Base-by-base conservation (phyloP, 2,888 invertebrate species). In the Diadromus collaris region DNA sequence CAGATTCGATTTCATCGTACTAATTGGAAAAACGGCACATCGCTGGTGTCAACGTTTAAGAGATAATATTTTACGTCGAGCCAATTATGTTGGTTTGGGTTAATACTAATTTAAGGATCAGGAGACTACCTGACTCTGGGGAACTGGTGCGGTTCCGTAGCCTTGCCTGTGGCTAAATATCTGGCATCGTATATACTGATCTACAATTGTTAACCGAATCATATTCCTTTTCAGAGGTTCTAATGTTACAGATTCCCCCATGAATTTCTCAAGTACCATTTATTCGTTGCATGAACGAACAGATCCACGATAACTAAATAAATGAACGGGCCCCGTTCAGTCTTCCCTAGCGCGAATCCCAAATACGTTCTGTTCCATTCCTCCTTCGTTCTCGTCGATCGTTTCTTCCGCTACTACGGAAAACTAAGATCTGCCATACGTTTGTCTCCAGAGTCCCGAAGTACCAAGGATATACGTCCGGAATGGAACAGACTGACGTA, bases 391-490 rank as follows among this genome's bases (percentile, higher is more conserved):
- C 32, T 24, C 38, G 46, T 32, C 77, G 56, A 77, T 72, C 77
- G 77, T 72, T 68, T 65, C 68, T 72, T 77, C 63, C 68, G 44
- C 68, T 68, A 46, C 60, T 56, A n/a, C 38, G 21, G 77, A 56
- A 63, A 63, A 63, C 72, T 68, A 72, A 77, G 72, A 77, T 77
- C 72, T 65, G 44, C 51, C 63, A 38, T 76, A 67, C 64, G 64
- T 72, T 51, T 46, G 21, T n/a, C 7, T 71, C 10, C 19, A 29
- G 65, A 46, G 34, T 32, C 38, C 72, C 46, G 48, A 13, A n/a
- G 6, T 46, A 16, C 32, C 21, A 19, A 38, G 63, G 34, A 74
- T 51, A 73, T 73, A 70, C 46, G 60, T 69, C n/a, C 29, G 24
- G 61, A 51, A 65, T 65, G 19, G 24, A 63, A 38, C 48, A 65